phyloP scores from a whole-genome alignment of 2,113 vertebrate species.

The Menura novaehollandiae region DNA sequence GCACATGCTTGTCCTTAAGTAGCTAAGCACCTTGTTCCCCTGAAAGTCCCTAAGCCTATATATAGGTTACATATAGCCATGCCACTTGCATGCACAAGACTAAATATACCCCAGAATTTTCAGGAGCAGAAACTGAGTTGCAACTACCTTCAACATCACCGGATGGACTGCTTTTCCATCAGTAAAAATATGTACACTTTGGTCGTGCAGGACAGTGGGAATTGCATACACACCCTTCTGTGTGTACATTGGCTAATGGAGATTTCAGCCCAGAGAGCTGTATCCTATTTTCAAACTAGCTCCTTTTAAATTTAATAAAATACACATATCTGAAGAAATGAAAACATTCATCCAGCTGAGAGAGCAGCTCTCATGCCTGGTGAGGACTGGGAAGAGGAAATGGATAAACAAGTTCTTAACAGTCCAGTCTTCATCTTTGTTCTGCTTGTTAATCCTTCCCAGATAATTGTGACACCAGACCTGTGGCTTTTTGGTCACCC shows the following conservation, averaged over 20 bases:
- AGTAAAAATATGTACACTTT: neutral
- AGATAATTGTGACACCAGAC: neutral
- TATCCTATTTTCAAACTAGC: neutral
- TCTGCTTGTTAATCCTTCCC: neutral
- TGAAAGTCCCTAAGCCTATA: neutral
- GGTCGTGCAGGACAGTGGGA: neutral
- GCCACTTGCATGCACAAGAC: neutral
- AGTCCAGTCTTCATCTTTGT: neutral
- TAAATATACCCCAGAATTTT: neutral
- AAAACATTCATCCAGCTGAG: neutral
- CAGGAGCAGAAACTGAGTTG: neutral
- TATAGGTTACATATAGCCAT: neutral
- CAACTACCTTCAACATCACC: neutral
- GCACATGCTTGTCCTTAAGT: neutral
- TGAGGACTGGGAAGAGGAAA: neutral
- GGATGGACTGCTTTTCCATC: neutral
- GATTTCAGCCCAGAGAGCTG: neutral
- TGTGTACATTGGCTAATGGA: neutral
- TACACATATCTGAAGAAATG: neutral
- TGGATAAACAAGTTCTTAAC: neutral
- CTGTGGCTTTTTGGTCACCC: neutral
- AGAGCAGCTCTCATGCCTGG: neutral
- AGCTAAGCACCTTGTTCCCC: neutral
- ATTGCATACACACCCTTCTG: neutral
- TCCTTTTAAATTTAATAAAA: constrained; percentile 8